Conservation (phyloP, 2,797 vertebrate species). For the Bryconaethiops microstoma region DNA sequence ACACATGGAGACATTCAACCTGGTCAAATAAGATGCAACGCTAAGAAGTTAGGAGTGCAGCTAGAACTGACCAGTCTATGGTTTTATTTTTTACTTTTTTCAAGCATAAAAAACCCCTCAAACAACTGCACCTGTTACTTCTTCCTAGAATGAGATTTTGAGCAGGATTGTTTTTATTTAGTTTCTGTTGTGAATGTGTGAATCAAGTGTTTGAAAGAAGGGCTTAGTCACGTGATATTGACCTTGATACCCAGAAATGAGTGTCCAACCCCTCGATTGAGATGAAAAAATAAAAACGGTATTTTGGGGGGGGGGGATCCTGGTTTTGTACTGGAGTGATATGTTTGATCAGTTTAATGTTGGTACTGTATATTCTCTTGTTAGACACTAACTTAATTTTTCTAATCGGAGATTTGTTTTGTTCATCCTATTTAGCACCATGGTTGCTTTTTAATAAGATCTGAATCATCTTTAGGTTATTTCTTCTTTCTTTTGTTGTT, state of each 20-base stretch:
- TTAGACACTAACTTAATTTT: slow-evolving; percentile 65
- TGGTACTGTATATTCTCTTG: slow-evolving; percentile 68
- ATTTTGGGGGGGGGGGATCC: slow-evolving; percentile 51
- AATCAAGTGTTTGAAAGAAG: slow-evolving; percentile 63
- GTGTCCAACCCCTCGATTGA: not conserved
- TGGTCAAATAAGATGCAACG: slow-evolving; percentile 40
- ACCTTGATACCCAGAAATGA: slow-evolving; percentile 17
- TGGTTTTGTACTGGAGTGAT: slow-evolving; percentile 76
- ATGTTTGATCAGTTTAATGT: slow-evolving; percentile 70
- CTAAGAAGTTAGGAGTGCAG: not conserved
- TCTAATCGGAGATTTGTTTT: slow-evolving; percentile 64
- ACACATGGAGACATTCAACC: not conserved
- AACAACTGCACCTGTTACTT: slow-evolving; percentile 53
- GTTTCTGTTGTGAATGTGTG: slow-evolving; percentile 64
- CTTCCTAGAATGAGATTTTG: slow-evolving; percentile 58
- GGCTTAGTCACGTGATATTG: slow-evolving; percentile 59
- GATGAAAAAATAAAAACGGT: slow-evolving; percentile 17
- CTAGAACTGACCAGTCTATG: not conserved
- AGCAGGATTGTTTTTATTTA: slow-evolving; percentile 59
- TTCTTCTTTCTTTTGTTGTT: slow-evolving; percentile 54
- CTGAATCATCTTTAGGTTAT: slow-evolving; percentile 55
- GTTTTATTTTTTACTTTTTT: not conserved
- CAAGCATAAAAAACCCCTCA: not conserved
- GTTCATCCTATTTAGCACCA: slow-evolving; percentile 72
- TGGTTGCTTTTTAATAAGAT: slow-evolving; percentile 64